Base-by-base conservation (phyloP, 92 coral and sea anemone species). In the Muricea muricata region DNA sequence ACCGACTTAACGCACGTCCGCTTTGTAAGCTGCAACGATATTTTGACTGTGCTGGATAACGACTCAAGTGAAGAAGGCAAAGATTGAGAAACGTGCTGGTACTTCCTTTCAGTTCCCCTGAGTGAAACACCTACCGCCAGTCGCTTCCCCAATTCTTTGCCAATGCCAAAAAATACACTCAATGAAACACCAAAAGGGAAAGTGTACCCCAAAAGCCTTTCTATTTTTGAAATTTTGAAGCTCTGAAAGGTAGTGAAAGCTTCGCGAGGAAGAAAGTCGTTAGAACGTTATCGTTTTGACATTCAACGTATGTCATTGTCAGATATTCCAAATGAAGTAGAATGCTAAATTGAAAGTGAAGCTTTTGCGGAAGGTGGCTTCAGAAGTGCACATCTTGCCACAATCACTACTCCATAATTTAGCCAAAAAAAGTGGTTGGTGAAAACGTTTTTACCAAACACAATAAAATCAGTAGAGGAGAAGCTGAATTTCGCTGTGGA, bases 121-220 rank as follows among this genome's bases (percentile, higher is more conserved):
- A 67, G 42, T 10, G 1, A n/a, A 12, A 32, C 7, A 29, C 73
- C 73, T n/a, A n/a, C n/a, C n/a, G n/a, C n/a, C n/a, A n/a, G n/a
- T n/a, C n/a, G n/a, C n/a, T n/a, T n/a, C n/a, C n/a, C n/a, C n/a
- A 67, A 45, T 67, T 67, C 42, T 67, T 31, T 67, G 41, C 73
- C 73, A 67, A n/a, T 28, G 21, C 7, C 21, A 14, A 29, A 20
- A n/a, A 17, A 25, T 67, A 45, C 18, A 9, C 3, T 37, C 21
- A 41, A 13, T n/a, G 47, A 67, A 67, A 14, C 14, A 14, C 1
- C 65, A 57, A 32, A 57, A 57, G 65, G 25, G n/a, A 54, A 54
- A 54, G 61, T 65, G 41, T 67, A 67, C 41, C 73, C 42, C 20
- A 67, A 67, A 67, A 67, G 73, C 73, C 73, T 67, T 67, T 67